Evolutionary conservation across 2,797 vertebrate species (phyloP), one percentile per base, ranked within the genome.

Genomic region (Xyrichtys novacula): DNA sequence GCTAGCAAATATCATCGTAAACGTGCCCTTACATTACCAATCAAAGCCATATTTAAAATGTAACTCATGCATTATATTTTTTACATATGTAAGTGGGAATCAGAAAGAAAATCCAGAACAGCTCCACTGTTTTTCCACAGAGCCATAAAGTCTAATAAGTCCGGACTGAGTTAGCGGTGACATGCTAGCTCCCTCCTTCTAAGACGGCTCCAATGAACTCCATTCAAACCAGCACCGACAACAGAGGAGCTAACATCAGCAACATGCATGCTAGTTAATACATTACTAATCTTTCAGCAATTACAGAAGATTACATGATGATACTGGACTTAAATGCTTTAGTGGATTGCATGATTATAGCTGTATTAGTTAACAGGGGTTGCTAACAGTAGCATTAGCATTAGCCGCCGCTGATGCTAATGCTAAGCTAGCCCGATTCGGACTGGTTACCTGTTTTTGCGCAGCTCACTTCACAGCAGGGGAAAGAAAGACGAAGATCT

Each of bases 401-500:
- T 63, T 46, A 57, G 39, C 39, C 6, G 31, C 44, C 46, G 22
- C 1, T 5, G 14, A 34, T 14, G 32, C 32, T 34, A 34, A 34
- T 3, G 40, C 39, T 73, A 53, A 0, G 2, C 58, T 48, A 61
- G 38, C 63, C 15, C 7, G 14, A 25, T 12, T 25, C 32, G 20
- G 4, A 20, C 20, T 39, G 56, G 31, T 66, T 75, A 80, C 81
- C 74, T 57, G 52, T 70, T 74, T 46, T 62, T 48, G 29, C 23
- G 52, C 54, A 76, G 77, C 53, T 74, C 48, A 39, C 43, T 59
- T 29, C 44, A 58, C 48, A 63, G 52, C 55, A 49, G 38, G 10
- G 58, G 46, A 25, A 29, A 48, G 29, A 29, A 64, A 22, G 16
- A 46, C 14, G 15, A 16, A 6, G 50, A 42, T 19, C 31, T 48